phyloP scores from a whole-genome alignment of 2,113 vertebrate species.

The Ursus arctos region DNA sequence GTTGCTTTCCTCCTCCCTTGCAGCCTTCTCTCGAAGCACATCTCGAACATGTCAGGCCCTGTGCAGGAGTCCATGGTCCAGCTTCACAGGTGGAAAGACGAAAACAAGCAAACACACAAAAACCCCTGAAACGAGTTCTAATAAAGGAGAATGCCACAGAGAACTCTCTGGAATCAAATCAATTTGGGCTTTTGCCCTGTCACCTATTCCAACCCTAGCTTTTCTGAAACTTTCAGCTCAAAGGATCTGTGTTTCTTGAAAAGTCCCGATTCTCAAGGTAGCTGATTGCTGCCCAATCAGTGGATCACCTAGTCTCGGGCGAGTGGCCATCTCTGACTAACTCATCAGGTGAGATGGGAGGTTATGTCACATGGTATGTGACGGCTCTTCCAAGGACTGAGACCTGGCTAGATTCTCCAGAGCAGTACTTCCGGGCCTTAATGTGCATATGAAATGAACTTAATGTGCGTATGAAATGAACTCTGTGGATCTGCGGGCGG shows the following conservation, averaged over 20 bases:
- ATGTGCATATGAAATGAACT: neutral
- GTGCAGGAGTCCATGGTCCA: neutral
- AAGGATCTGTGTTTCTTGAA: neutral
- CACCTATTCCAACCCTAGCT: neutral
- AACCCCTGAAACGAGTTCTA: neutral
- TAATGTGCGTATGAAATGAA: neutral
- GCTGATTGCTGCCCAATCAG: neutral
- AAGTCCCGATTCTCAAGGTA: neutral
- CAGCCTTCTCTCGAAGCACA: neutral
- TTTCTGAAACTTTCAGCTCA: neutral
- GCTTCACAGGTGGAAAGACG: neutral
- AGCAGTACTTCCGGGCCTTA: neutral
- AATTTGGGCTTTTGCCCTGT: neutral
- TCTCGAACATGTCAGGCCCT: neutral
- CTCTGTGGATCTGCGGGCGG: too few species aligned
- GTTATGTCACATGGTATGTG: neutral
- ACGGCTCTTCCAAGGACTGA: neutral
- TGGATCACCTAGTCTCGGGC: neutral
- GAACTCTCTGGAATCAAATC: neutral
- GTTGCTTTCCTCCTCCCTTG: neutral
- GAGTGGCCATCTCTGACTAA: neutral
- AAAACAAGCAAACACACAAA: neutral
- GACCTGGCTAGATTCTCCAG: neutral
- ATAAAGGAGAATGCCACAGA: too few species aligned
- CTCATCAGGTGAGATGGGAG: neutral